Conservation (phyloP, 2,797 vertebrate genomes). For the Pseudochromis fuscus region DNA sequence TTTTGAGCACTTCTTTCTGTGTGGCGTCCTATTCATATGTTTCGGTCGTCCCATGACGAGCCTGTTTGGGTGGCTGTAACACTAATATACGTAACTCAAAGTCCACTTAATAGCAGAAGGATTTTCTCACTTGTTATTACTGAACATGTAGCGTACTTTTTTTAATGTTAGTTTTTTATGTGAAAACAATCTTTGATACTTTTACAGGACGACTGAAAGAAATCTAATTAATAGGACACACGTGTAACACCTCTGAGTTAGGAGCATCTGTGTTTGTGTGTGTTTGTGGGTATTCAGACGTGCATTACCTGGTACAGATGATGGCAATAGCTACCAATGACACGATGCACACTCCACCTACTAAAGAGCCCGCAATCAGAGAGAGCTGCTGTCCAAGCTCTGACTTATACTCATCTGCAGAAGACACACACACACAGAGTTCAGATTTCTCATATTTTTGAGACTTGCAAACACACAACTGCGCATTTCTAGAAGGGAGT, state of each 20-base stretch:
- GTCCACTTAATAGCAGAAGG: no score
- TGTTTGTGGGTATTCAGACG: constrained; percentile 2
- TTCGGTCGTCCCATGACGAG: no score
- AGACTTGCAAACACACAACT: constrained; percentile 20
- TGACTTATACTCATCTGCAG: constrained; percentile 94
- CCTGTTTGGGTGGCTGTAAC: no score
- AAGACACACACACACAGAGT: constrained; percentile 42
- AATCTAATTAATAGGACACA: no score
- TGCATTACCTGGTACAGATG: constrained; percentile 92
- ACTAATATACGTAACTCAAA: no score
- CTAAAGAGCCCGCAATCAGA: constrained; percentile 92
- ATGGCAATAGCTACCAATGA: constrained; percentile 94
- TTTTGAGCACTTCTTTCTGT: no score
- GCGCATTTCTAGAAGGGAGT: constrained; percentile 28
- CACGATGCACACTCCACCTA: constrained; percentile 92
- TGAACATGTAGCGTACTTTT: no score
- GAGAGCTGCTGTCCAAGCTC: constrained; percentile 95
- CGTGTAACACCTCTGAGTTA: background rate
- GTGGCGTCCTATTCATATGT: no score
- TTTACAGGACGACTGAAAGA: no score
- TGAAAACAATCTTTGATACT: no score
- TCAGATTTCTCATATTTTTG: constrained; percentile 11
- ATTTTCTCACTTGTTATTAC: no score
- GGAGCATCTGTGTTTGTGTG: background rate
- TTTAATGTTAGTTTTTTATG: no score